Conservation (phyloP, 2,888 invertebrate species). For the Agriotes lineatus region DNA sequence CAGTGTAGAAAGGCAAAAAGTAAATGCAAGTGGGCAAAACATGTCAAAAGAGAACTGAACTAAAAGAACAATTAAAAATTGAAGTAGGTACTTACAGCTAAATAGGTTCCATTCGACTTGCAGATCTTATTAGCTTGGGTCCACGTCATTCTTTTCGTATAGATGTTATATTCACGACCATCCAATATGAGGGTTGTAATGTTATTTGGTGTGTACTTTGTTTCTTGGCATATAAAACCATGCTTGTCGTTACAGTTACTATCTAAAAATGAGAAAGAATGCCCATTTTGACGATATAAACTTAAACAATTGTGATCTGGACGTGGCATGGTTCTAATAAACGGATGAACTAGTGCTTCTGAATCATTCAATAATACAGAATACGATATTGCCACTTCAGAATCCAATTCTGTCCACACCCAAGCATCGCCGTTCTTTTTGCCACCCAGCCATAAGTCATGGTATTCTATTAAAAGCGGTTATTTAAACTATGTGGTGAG, state of each 20-base stretch:
- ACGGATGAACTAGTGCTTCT: not conserved
- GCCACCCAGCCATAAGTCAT: conserved; percentile 7
- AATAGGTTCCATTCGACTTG: conserved; percentile 4
- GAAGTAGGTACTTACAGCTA: conserved; percentile 15
- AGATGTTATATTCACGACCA: conserved; percentile 5
- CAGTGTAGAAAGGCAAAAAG: too few relatives aligned
- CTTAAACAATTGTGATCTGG: not conserved
- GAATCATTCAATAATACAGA: not conserved
- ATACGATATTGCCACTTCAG: not conserved
- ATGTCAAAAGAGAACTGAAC: too few relatives aligned
- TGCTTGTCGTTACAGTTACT: not conserved
- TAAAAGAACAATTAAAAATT: too few relatives aligned
- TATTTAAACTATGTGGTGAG: not conserved
- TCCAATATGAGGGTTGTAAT: not conserved
- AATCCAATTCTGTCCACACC: not conserved
- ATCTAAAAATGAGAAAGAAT: not conserved
- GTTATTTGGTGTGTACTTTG: not conserved
- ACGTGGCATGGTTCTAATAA: not conserved
- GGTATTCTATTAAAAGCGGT: not conserved
- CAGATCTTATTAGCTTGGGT: conserved; percentile 11
- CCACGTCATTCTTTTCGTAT: not conserved
- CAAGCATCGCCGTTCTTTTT: conserved; percentile 4
- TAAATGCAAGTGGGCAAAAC: too few relatives aligned
- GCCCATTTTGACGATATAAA: not conserved
- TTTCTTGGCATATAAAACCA: conserved; percentile 9